Evolutionary conservation across 2,888 invertebrate genomes (phyloP), one percentile per base, ranked within the genome.

Genomic region (Hydrotaea diabolus): DNA sequence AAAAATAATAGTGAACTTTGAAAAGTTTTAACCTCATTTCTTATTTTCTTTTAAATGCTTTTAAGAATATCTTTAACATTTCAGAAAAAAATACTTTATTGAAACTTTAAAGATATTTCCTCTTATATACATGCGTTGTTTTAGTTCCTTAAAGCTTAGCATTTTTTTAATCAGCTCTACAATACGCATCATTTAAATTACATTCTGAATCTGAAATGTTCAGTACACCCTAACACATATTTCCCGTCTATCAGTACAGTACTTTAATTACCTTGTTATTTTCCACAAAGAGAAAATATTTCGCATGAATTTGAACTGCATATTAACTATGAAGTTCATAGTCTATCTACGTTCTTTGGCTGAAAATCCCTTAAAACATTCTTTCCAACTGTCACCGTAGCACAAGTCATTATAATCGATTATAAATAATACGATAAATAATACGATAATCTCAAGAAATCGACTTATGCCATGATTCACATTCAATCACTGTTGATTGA

Each of bases 201-300:
- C n/a, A n/a, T n/a, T n/a, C n/a, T n/a, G n/a, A n/a, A n/a, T n/a
- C n/a, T n/a, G n/a, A n/a, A n/a, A n/a, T n/a, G n/a, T n/a, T n/a
- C n/a, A n/a, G n/a, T n/a, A n/a, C 31, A 31, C 31, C 2, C 7
- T 4, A 2, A 31, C 7, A 31, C 31, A 31, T 31, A 31, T 31
- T 31, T 7, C 2, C 31, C 31, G 31, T 31, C 31, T 31, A 31
- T 43, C 3, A 43, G 43, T 43, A 49, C n/a, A 49, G 13, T n/a
- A 49, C 49, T 59, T 31, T 59, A 69, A 69, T 69, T 26, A n/a
- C 21, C 46, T 7, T 46, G 49, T 69, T 69, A 49, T 69, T 49
- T 69, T 69, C 46, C 49, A 49, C 26, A 15, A 46, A 49, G 49
- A 49, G 15, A 15, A 49, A n/a, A n/a, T 49, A n/a, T 15, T 49